phyloP scores from a whole-genome alignment of 2,113 vertebrate genomes.

The Pogona vitticeps region DNA sequence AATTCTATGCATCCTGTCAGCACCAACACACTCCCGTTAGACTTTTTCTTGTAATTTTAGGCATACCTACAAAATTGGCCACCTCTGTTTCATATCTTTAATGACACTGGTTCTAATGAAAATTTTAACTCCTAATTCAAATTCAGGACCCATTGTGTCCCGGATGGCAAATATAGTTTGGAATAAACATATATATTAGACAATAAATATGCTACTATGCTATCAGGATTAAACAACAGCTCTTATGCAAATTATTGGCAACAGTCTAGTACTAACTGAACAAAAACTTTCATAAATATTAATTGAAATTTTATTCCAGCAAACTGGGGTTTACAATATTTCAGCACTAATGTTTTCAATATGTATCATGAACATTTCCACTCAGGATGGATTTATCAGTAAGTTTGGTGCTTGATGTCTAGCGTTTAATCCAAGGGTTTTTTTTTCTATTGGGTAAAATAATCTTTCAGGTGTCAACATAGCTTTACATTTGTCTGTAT shows the following conservation, averaged over 20 bases:
- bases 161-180: constrained; percentile 28
- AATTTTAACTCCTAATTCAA: constrained; percentile 28
- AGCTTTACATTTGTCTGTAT: constrained; percentile 59
- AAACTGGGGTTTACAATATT: constrained; percentile 26
- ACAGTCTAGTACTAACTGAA: constrained; percentile 48
- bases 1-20: constrained; percentile 41
- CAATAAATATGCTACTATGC: constrained; percentile 22
- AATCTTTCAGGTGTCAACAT: constrained; percentile 57
- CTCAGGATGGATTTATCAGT: constrained; percentile 28
- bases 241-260: constrained; percentile 16
- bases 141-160: constrained; percentile 28
- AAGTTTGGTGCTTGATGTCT: constrained; percentile 51
- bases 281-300: constrained; percentile 22
- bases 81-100: constrained; percentile 6
- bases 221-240: constrained; percentile 22
- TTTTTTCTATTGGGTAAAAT: constrained; percentile 51
- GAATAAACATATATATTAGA: background rate
- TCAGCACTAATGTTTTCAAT: constrained; percentile 24
- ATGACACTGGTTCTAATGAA: background rate
- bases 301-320: constrained; percentile 23
- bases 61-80: background rate
- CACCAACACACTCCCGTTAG: constrained; percentile 30
- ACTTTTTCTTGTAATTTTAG: constrained; percentile 34
- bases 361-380: constrained; percentile 39
- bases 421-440: constrained; percentile 64